phyloP scores from a whole-genome alignment of 2,888 invertebrate species.

The Papilio gigon region DNA sequence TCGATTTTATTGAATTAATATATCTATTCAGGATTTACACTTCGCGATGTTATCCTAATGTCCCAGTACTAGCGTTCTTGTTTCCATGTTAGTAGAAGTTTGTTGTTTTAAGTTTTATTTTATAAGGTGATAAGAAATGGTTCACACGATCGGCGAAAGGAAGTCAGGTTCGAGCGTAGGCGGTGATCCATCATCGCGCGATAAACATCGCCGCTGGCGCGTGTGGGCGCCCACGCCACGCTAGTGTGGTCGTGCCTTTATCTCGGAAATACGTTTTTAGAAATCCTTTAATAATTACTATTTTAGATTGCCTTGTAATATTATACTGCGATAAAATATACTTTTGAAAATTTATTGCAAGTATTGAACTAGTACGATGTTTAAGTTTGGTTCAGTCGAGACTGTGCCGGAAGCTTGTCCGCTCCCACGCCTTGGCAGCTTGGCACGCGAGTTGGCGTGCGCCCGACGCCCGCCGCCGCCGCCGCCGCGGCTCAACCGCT shows the following conservation, averaged over 20 bases:
- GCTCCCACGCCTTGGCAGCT: conserved; percentile 77
- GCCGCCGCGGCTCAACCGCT: conserved; percentile 42
- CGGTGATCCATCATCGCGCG: conserved; percentile 64
- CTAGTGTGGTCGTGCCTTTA: conserved; percentile 44
- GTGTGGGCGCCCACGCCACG: conserved; percentile 52
- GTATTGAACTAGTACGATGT: neutral
- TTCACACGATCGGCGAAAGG: conserved; percentile 48
- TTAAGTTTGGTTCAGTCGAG: conserved; percentile 31
- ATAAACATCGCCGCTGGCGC: conserved; percentile 62
- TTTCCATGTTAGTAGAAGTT: neutral
- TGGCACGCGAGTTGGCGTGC: conserved; percentile 62
- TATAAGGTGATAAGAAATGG: conserved; percentile 43
- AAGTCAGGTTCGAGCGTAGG: conserved; percentile 49
- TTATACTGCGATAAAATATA: neutral
- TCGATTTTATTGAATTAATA: no score
- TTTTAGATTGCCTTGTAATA: neutral
- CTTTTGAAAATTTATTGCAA: neutral
- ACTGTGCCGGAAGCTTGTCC: conserved; percentile 71
- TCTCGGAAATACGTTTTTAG: conserved; percentile 8
- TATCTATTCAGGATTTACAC: no score
- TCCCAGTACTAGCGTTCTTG: neutral
- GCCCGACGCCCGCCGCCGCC: conserved; percentile 44
- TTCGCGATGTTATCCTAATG: no score
- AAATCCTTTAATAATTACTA: conserved; percentile 8
- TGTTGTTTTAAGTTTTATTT: conserved; percentile 46